Base-by-base conservation (phyloP, 2,888 invertebrate species). In the Hecatera dysodea region DNA sequence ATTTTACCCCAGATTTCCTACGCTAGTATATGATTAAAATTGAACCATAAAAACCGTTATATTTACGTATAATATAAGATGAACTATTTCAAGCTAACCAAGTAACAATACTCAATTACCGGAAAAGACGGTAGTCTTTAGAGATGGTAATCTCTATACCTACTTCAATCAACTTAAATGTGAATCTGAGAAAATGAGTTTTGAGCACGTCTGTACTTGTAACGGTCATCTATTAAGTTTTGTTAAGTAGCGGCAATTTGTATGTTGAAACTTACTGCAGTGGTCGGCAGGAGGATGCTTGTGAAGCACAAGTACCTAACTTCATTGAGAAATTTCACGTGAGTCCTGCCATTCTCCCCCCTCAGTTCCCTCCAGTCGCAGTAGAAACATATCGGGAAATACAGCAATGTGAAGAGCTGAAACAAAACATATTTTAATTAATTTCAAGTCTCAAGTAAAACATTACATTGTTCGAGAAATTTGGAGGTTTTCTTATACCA, bases 331-430 rank as follows among this genome's bases (percentile, higher is more conserved):
- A 87, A 42, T 72, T 86, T 84, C 36, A 93, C 89, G 60, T 92
- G 90, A 7, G 59, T 78, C 55, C 67, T 68, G 6, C 75, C 60
- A 2, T 71, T 78, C 59, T 90, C 86, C 5, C 86, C 85, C 39
- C 84, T 87, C 19, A 93, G 72, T 65, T 90, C 90, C 4, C 87
- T 83, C 92, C 92, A 93, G 57, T 94, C 94, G 67, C 94, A 94
- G 81, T 93, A 94, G 22, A 93, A 85, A 56, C 91, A 89, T 2
- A 92, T 75, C 0, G 93, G 93, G 42, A 91, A 86, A 75, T 94
- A 94, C 15, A 83, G 80, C 55, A 91, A 55, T 0, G 87, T 88
- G 69, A 92, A 69, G 24, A 94, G 83, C 94, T 94, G 91, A 46
- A 91, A 92, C 62, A 82, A 80, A 72, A 81, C 57, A 72, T 56